Percentiles rank a stretch among this genome's conserved stretches.
Evolutionary conservation across 2,888 invertebrate genomes (phyloP).

Genomic region (Drosophila paracracens): DNA sequence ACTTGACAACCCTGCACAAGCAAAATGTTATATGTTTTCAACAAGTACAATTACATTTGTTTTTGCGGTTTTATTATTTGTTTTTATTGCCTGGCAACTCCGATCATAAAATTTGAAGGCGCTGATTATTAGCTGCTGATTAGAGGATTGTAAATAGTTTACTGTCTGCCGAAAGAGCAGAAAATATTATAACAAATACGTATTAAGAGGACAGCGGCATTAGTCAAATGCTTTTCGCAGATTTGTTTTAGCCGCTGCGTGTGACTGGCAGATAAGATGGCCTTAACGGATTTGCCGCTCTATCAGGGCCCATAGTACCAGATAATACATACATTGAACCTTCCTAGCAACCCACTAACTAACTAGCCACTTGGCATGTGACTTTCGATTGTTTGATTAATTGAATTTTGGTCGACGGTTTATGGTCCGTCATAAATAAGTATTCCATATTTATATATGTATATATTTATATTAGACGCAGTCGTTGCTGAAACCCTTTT

Average conservation of each 20-base stretch:
- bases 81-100: slow-evolving; percentile 51
- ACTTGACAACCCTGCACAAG: slow-evolving; percentile 7
- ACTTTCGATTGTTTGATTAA: slow-evolving; percentile 38
- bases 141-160: slow-evolving; percentile 57
- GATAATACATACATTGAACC: slow-evolving; percentile 26
- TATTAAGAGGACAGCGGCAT: slow-evolving; percentile 8
- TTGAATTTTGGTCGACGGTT: slow-evolving; percentile 25
- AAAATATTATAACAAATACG: slow-evolving; percentile 7
- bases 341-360: slow-evolving; percentile 12
- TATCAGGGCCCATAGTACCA: slow-evolving; percentile 25
- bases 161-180: slow-evolving; percentile 38
- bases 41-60: slow-evolving; percentile 7
- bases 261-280: slow-evolving; percentile 28
- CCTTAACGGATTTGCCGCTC: slow-evolving; percentile 49
- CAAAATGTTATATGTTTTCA: not conserved
- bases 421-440: slow-evolving; percentile 48
- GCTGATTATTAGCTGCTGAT: slow-evolving; percentile 47
- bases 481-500: slow-evolving; percentile 15
- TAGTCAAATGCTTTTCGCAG: slow-evolving; percentile 62
- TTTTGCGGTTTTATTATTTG: not conserved
- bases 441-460: not conserved
- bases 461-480: slow-evolving; percentile 35
- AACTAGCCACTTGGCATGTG: slow-evolving; percentile 23
- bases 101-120: slow-evolving; percentile 5
- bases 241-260: slow-evolving; percentile 32